Percentiles rank a stretch among this genome's conserved stretches.
Conservation (phyloP, 2,888 invertebrate species). For the Melanostoma scalare region DNA sequence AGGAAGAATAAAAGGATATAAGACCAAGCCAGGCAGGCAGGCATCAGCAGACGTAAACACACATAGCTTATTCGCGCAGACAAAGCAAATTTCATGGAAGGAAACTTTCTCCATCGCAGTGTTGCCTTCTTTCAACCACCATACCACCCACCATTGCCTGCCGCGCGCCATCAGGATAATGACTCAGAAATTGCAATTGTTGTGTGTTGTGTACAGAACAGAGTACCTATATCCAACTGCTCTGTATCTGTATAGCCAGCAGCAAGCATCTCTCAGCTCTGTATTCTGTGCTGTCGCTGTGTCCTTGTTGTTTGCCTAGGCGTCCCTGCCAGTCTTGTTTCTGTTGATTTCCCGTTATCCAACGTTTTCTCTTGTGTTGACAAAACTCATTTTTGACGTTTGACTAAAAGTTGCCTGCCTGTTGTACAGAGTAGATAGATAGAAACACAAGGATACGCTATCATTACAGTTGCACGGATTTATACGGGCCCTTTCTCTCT, state of each 20-base stretch:
- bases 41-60: slow-evolving; percentile 25
- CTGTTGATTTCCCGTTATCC: slow-evolving; percentile 50
- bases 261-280: not conserved
- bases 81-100: slow-evolving; percentile 45
- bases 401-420: slow-evolving; percentile 60
- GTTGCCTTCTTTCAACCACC: not conserved
- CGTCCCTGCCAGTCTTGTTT: slow-evolving; percentile 22
- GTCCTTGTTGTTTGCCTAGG: slow-evolving; percentile 47
- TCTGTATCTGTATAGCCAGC: slow-evolving; percentile 30
- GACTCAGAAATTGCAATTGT: slow-evolving; percentile 70
- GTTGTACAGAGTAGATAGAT: not conserved
- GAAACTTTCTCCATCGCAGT: slow-evolving; percentile 51
- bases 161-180: slow-evolving; percentile 60
- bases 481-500: slow-evolving; percentile 26
- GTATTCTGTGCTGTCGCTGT: not conserved
- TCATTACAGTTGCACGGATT: slow-evolving; percentile 26
- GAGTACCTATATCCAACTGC: slow-evolving; percentile 53
- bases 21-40: slow-evolving; percentile 1
- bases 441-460: slow-evolving; percentile 30
- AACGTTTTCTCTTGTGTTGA: slow-evolving; percentile 51
- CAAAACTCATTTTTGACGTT: slow-evolving; percentile 72
- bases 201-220: slow-evolving; percentile 31
- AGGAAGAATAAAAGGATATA: slow-evolving; percentile 41
- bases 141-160: not conserved
- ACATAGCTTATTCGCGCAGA: slow-evolving; percentile 43